Percentiles rank a stretch among this genome's conserved stretches.
Evolutionary conservation across 1,140 invertebrate species (phyloP).

Genomic region (Pseudachorutes palmiensis): DNA sequence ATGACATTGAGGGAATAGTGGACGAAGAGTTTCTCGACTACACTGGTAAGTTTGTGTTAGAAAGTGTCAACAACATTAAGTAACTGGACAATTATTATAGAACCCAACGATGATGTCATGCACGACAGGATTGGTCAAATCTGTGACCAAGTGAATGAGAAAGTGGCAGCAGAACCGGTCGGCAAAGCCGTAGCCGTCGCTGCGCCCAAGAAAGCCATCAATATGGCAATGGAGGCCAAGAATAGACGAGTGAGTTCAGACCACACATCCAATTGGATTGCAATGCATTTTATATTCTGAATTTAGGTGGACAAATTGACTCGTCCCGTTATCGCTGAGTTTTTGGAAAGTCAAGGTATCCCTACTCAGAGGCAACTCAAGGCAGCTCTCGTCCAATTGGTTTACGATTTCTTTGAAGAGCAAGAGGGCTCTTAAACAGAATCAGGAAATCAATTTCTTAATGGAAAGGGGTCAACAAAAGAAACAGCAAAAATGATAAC

Average conservation of each 20-base stretch:
- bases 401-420: not conserved
- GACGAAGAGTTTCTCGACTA: conserved; percentile 13
- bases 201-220: not conserved
- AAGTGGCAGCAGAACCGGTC: not conserved
- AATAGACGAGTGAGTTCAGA: not conserved
- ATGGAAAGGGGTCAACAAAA: too few species aligned
- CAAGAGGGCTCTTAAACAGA: not conserved
- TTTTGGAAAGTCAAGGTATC: not conserved
- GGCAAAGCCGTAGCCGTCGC: not conserved
- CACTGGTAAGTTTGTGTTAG: conserved; percentile 9
- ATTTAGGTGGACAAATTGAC: not conserved
- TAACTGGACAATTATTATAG: conserved; percentile 7
- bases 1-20: not conserved
- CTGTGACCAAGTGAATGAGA: not conserved
- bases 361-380: not conserved
- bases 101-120: conserved; percentile 19
- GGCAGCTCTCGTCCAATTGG: not conserved
- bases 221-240: conserved; percentile 5
- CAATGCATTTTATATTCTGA: not conserved
- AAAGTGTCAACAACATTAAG: too few species aligned
- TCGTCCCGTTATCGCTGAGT: not conserved
- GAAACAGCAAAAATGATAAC: too few species aligned
- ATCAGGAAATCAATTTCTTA: too few species aligned
- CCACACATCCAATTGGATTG: not conserved
- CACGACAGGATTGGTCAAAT: not conserved